Conservation (phyloP, 2,113 vertebrate species). For the Anas platyrhynchos region DNA sequence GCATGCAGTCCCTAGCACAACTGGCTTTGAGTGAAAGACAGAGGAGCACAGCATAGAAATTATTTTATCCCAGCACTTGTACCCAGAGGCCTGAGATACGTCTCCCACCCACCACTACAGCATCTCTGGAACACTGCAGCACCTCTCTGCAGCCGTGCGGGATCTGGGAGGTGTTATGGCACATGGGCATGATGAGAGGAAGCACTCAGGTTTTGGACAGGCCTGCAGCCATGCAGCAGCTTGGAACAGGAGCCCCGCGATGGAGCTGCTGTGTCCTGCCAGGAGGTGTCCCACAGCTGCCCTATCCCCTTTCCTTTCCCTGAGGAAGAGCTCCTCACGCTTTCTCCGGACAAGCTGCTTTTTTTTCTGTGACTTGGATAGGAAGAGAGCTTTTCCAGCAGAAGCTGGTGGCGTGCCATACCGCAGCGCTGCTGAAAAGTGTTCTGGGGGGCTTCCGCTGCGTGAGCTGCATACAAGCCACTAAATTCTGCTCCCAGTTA, state of each 20-base stretch:
- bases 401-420: background rate
- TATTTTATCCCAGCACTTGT: background rate
- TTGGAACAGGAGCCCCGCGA: slow-evolving; percentile 22
- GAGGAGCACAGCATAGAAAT: background rate
- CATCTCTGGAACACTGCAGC: background rate
- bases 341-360: background rate
- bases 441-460: background rate
- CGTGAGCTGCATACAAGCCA: background rate
- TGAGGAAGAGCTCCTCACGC: accelerated
- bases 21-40: background rate
- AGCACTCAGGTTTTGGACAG: slow-evolving; percentile 15
- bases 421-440: background rate
- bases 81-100: background rate
- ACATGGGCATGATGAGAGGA: background rate
- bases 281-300: slow-evolving; percentile 16
- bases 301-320: background rate
- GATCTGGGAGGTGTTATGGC: background rate
- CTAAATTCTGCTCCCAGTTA: slow-evolving; percentile 10
- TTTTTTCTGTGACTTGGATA: background rate
- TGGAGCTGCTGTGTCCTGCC: background rate
- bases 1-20: background rate
- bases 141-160: background rate
- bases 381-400: background rate
- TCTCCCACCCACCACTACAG: background rate
- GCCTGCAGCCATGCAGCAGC: background rate